Evolutionary conservation across 2,888 invertebrate genomes (phyloP), one percentile per base, ranked within the genome.

Genomic region (Leptothorax acervorum): DNA sequence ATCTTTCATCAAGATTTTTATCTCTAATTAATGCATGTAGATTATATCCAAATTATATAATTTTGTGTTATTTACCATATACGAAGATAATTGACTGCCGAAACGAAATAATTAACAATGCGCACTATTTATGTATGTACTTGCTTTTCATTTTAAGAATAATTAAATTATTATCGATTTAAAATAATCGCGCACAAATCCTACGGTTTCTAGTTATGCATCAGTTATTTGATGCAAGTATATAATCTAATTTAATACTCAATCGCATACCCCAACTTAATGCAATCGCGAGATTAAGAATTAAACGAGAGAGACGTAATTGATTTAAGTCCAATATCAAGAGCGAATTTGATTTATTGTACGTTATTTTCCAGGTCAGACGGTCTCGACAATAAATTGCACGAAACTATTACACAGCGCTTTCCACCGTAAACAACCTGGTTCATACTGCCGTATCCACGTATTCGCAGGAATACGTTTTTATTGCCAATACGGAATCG

Each of bases 1-100:
- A 81, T 81, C 60, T 81, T 81, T 81, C 73, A 73, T 71, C 60
- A n/a, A 18, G 9, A 73, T 73, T 81, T 81, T 81, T 81, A 28
- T 81, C 79, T 73, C 60, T 73, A 81, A 81, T 81, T 79, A 73
- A 60, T 23, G 73, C 73, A 51, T 48, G 1, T 48, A 70, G 42
- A 68, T 78, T 78, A 55, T 31, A 55, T 55, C 55, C 35, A 48
- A 70, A 79, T 71, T 70, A 71, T 8, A 39, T 48, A 51, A 79
- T 71, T 79, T 23, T 35, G 48, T 12, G 12, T 73, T 28, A 45
- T 66, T 68, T 18, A 42, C 11, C n/a, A 11, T 9, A 5, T 51
- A n/a, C 31, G 11, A 39, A 81, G 48, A 62, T 71, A 66, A 78
- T 55, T 66, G 73, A 39, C 60, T 51, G 60, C 15, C 28, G 39